Conservation (phyloP, 2,888 invertebrate species). For the Cantharis rustica region DNA sequence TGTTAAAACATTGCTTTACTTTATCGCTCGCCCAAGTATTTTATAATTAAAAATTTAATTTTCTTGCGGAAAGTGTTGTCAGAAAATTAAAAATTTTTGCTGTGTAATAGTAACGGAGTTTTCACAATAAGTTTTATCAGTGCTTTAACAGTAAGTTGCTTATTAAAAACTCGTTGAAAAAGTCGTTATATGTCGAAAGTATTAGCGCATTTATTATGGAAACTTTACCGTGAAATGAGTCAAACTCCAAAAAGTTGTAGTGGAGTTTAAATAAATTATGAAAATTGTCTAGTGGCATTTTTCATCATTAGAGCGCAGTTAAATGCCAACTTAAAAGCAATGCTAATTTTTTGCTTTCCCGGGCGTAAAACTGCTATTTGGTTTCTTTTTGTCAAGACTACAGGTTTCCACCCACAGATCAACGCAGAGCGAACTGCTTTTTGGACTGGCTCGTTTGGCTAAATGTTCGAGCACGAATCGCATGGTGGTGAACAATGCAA, state of each 20-base stretch:
- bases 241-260: not conserved
- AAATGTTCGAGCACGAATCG: no score
- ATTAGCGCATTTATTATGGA: not conserved
- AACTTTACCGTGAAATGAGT: not conserved
- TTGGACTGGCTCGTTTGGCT: no score
- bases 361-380: no score
- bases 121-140: not conserved
- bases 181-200: not conserved
- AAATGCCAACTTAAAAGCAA: not conserved
- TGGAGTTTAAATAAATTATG: not conserved
- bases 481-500: no score
- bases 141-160: not conserved
- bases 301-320: not conserved
- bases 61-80: not conserved
- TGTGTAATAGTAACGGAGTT: not conserved
- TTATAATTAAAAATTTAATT: not conserved
- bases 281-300: not conserved
- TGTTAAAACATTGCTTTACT: not conserved
- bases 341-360: not conserved
- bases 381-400: no score
- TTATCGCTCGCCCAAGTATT: not conserved
- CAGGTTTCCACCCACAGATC: no score
- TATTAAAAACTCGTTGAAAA: not conserved
- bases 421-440: no score
- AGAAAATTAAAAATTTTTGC: not conserved